phyloP scores from a whole-genome alignment of 2,113 vertebrate genomes.

The Arenaria interpres region DNA sequence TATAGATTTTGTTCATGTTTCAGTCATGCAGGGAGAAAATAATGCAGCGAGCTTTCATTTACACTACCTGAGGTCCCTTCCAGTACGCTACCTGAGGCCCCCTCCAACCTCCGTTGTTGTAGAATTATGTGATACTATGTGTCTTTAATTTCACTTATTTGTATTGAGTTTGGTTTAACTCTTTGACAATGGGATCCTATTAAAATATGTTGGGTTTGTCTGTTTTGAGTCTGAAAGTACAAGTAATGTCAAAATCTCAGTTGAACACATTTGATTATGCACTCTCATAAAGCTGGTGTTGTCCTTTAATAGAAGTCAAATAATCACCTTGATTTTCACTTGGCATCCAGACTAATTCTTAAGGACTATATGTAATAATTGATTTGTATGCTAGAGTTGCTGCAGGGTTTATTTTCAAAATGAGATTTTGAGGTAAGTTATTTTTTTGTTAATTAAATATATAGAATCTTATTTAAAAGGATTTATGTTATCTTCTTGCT shows the following conservation, averaged over 20 bases:
- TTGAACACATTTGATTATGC: neutral
- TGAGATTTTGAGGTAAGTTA: conserved; percentile 50
- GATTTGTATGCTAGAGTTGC: conserved; percentile 48
- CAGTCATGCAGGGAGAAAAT: neutral
- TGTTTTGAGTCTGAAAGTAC: neutral
- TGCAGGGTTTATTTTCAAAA: conserved; percentile 67
- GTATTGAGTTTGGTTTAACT: neutral
- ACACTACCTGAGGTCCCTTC: neutral
- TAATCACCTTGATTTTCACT: conserved; percentile 67
- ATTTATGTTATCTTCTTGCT: conserved; percentile 71
- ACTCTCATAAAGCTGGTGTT: conserved; percentile 54
- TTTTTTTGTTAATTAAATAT: conserved; percentile 63
- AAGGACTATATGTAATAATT: conserved; percentile 51
- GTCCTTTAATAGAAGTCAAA: conserved; percentile 69
- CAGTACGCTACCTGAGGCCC: neutral
- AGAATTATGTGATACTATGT: neutral
- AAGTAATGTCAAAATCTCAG: neutral
- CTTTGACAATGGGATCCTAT: neutral
- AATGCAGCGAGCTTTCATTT: neutral
- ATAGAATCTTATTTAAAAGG: conserved; percentile 47
- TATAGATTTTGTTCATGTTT: neutral
- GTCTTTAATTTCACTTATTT: conserved; percentile 3
- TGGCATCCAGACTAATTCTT: conserved; percentile 57
- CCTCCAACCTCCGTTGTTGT: neutral
- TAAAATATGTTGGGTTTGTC: neutral